phyloP scores from a whole-genome alignment of 2,888 invertebrate species.

The Tortrix viridana region DNA sequence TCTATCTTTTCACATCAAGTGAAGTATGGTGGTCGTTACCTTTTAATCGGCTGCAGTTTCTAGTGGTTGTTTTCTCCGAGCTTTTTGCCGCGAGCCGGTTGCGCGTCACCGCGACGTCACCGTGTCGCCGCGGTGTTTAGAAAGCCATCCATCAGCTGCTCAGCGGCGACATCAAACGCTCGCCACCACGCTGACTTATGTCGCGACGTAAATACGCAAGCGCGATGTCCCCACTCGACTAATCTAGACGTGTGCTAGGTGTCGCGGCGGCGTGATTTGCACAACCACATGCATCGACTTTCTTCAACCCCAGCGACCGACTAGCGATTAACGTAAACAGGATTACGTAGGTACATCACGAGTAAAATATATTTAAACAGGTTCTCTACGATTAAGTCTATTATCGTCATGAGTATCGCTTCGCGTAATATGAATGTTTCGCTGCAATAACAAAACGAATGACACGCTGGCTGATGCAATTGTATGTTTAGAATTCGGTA shows the following conservation, averaged over 20 bases:
- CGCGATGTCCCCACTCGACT: slow-evolving; percentile 35
- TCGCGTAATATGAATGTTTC: background rate
- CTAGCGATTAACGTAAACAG: slow-evolving; percentile 2
- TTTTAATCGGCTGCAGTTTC: slow-evolving; percentile 71
- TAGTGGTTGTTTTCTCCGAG: slow-evolving; percentile 75
- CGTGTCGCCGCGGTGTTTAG: slow-evolving; percentile 72
- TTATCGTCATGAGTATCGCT: slow-evolving; percentile 4
- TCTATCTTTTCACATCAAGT: slow-evolving; percentile 28
- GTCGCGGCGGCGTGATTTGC: slow-evolving; percentile 46
- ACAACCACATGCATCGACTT: slow-evolving; percentile 40
- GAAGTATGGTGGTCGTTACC: slow-evolving; percentile 39
- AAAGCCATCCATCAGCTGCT: slow-evolving; percentile 80
- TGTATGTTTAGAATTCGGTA: slow-evolving; percentile 1
- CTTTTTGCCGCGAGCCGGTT: slow-evolving; percentile 61
- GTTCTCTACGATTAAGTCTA: background rate
- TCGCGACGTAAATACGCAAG: slow-evolving; percentile 53
- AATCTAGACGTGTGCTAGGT: slow-evolving; percentile 41
- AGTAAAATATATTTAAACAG: slow-evolving; percentile 9
- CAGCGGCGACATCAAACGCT: slow-evolving; percentile 70
- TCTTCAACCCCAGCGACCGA: slow-evolving; percentile 35
- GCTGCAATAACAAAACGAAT: slow-evolving; percentile 7
- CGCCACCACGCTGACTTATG: slow-evolving; percentile 55
- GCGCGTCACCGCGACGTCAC: slow-evolving; percentile 40
- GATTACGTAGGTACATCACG: slow-evolving; percentile 8
- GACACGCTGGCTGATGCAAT: slow-evolving; percentile 1